Evolutionary conservation across 64 coral and sea anemone genomes (phyloP), one percentile per base, ranked within the genome.

Genomic region (Actinia tenebrosa): DNA sequence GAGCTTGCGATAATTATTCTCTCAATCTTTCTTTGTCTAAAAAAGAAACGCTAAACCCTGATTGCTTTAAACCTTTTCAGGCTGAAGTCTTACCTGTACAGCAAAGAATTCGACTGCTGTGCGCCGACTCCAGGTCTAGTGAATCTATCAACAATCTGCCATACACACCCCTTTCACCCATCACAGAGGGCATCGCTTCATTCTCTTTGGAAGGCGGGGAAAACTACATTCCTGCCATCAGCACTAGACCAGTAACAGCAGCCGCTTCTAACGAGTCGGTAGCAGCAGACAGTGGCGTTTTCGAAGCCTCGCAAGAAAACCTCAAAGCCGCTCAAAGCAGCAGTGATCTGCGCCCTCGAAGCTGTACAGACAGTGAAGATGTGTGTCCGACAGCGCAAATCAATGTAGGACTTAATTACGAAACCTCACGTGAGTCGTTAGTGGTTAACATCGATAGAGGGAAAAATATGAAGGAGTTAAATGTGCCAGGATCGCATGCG

Each of bases 251-350:
- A 18, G 96, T 98, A 1, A 95, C 93, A 10, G 96, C 96, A n/a
- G 96, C 96, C 16, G 93, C 90, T 1, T 98, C 96, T n/a, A 90
- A 98, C 58, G 96, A 98, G 90, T 95, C 93, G 20, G 96, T 98
- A 50, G 96, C 96, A 22, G 96, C 96, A n/a, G 96, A 98, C 44
- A 98, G 96, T 77, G 96, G 96, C 44, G 96, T 98, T 23, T 98
- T 98, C n/a, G 96, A 95, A 42, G 93, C 96, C 17, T 98, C 96
- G 3, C 90, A 91, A 80, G 96, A 98, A 56, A 98, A 98, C 45
- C 82, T 98, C 10, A 89, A 92, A 89, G 78, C 90, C 16, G 79
- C 90, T 43, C 93, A 95, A 25, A 98, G 92, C 68, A 94, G 37
- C 71, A 82, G 47, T 45, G 88, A 89, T 52, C 53, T 92, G 86